Base-by-base conservation (phyloP, 2,113 vertebrate species). In the Heterotilapia buettikoferi region DNA sequence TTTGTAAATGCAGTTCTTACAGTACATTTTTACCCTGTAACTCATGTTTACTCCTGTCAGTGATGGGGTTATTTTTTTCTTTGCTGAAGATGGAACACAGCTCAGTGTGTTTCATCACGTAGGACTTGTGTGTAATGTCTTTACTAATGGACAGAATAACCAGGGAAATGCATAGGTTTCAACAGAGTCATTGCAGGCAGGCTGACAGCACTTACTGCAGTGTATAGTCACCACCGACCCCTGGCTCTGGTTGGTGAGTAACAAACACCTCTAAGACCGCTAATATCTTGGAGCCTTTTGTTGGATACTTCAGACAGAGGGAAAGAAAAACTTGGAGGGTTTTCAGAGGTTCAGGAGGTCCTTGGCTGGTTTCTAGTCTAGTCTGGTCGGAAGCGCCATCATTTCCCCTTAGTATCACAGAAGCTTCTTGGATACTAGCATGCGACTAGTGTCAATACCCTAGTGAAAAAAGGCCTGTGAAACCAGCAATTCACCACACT, bases 231-330 rank as follows among this genome's bases (percentile, higher is more conserved):
- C 43, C 73, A 52, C 45, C 6, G 1, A 78, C 18, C 71, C 16
- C 73, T 33, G 73, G 3, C 45, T 78, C 6, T 78, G 11, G 45
- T 78, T 78, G 57, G 33, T 18, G 71, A 78, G 57, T 80, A 91
- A 78, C 68, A 85, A 89, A 87, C 84, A 76, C 10, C 80, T 45
- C 47, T 50, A 53, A 85, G 88, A 76, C 87, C 73, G n/a, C 90
- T 91, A 87, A 88, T 89, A 86, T 88, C 79, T 86, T 83, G 82
- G 88, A 80, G 79, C 89, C 80, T 89, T 84, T 90, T 86, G 90
- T 63, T 88, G 89, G 92, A 95, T 92, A 96, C 91, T 91, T 94
- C 59, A 43, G 82, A 79, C 87, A 94, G 86, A 89, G 66, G 84
- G 84, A 88, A 94, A 84, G 90, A 91, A 87, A 93, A 89, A 86